Evolutionary conservation across 2,797 vertebrate genomes (phyloP).

Genomic region (Rhyacichthys aspro): DNA sequence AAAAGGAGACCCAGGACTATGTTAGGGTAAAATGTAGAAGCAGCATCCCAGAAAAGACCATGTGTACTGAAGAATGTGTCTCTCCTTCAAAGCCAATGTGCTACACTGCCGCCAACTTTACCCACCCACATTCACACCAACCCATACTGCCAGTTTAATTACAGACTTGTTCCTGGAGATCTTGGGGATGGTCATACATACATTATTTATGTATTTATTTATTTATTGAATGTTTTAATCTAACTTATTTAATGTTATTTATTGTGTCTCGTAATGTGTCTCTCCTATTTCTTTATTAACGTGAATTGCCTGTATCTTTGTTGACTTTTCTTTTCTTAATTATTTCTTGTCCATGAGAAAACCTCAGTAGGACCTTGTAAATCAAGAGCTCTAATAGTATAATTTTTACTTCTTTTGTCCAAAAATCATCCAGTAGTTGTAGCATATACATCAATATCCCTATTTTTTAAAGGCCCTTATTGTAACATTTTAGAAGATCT

Average conservation of each 20-base stretch:
- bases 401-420: constrained; percentile 51
- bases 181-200: constrained; percentile 68
- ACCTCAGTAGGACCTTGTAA: constrained; percentile 72
- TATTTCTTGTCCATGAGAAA: constrained; percentile 56
- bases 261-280: constrained; percentile 78
- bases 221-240: constrained; percentile 79
- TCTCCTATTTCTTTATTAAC: constrained; percentile 68
- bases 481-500: constrained; percentile 39
- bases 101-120: constrained; percentile 51
- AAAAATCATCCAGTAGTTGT: constrained; percentile 76
- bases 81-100: constrained; percentile 54
- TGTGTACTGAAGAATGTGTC: constrained; percentile 59
- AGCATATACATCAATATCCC: constrained; percentile 60
- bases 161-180: constrained; percentile 51
- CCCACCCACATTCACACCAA: constrained; percentile 49
- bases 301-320: constrained; percentile 70
- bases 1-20: constrained; percentile 55
- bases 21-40: constrained; percentile 62
- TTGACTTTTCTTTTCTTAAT: constrained; percentile 52
- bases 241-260: constrained; percentile 88
- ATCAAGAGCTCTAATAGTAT: constrained; percentile 55
- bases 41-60: constrained; percentile 55
- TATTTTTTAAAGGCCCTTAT: constrained; percentile 46
- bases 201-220: constrained; percentile 91
- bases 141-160: constrained; percentile 52